Evolutionary conservation across 2,797 vertebrate genomes (phyloP).

Genomic region (Chelmon rostratus): DNA sequence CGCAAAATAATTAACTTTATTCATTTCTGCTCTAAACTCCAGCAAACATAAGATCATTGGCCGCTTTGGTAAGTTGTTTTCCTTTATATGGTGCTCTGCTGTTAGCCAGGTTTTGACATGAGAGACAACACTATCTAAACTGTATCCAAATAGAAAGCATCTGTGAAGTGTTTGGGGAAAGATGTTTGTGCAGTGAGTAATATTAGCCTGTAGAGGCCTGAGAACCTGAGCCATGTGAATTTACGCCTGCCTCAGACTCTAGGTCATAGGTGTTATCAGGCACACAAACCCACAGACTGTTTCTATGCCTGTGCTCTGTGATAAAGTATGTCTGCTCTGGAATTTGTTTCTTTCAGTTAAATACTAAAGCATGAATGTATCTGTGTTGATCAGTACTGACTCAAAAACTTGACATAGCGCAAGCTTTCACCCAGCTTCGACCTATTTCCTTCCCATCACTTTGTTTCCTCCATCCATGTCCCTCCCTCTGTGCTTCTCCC

Average conservation of each 20-base stretch:
- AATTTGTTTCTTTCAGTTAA: neutral
- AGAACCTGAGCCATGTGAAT: conserved; percentile 5
- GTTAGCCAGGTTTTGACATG: neutral
- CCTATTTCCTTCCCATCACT: neutral
- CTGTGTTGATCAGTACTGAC: neutral
- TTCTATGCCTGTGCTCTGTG: neutral
- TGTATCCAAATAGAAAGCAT: conserved; percentile 48
- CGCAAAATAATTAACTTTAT: neutral
- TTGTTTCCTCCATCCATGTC: conserved; percentile 7
- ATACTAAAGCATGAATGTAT: neutral
- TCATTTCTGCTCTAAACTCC: neutral
- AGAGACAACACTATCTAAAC: conserved; percentile 13
- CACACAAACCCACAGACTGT: neutral
- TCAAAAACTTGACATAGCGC: neutral
- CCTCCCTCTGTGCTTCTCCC: conserved; percentile 29
- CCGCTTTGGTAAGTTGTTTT: neutral
- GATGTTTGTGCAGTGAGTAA: conserved; percentile 49
- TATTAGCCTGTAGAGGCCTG: conserved; percentile 17
- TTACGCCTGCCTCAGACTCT: neutral
- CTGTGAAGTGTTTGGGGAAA: conserved; percentile 39
- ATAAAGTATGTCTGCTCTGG: neutral
- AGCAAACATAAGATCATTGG: neutral
- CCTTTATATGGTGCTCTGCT: neutral
- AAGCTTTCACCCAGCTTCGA: neutral
- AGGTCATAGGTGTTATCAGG: neutral